Base-by-base conservation (phyloP, 2,113 vertebrate genomes). In the human region DNA sequence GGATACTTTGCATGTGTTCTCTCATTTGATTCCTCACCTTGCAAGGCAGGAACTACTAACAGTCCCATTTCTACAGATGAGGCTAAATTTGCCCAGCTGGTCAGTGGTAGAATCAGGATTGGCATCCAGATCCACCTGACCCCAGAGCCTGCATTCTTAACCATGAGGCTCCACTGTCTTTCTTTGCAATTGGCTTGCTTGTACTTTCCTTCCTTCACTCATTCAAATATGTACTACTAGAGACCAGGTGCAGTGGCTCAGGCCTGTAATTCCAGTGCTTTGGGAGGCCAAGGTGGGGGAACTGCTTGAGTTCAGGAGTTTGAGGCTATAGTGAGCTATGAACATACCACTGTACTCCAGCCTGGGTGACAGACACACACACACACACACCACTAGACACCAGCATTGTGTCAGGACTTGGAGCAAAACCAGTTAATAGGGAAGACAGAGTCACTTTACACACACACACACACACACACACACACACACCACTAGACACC, bases 11-110 rank as follows among this genome's bases (percentile, higher is more conserved):
- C 0, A 20, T 38, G 11, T 45, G 18, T 72, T 64, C 50, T 93
- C 43, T 93, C 45, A 91, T 90, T 93, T 80, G 23, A 90, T 45
- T 82, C 13, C 16, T 61, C 87, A 78, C 13, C 35, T 20, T 72
- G 14, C 14, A 72, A 84, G 18, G n/a, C 23, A 80, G 17, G 4
- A 88, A 70, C 16, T 45, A 66, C 52, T 78, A 76, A 52, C 52
- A 72, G 22, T 10, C 8, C 32, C 6, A 68, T 68, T 88, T 94
- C 83, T 84, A 83, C 0, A 92, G 55, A 70, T 64, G 40, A 79
- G 40, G n/a, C 59, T 30, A 87, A 90, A 76, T 87, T 35, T 92
- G 25, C 16, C 68, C 0, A 73, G 50, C 14, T 45, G n/a, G 14
- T 50, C 52, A 94, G 59, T 61, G 17, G 64, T 10, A 89, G 40